phyloP scores from a whole-genome alignment of 1,140 invertebrate genomes.

The Bradynema listronoti region DNA sequence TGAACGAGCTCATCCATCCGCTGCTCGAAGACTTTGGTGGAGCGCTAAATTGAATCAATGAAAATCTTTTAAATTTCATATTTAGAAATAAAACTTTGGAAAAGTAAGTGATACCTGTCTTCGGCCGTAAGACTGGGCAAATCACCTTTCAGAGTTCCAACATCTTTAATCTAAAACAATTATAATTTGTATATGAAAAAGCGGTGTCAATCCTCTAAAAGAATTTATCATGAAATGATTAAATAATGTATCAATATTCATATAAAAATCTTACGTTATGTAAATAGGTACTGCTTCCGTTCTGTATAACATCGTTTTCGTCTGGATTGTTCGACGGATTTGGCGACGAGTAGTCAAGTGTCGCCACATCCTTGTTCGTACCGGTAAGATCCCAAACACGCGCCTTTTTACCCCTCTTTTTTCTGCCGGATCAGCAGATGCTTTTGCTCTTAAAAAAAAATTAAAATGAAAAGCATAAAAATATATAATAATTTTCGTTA shows the following conservation, averaged over 20 bases:
- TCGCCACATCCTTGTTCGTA: constrained; percentile 69
- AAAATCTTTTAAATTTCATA: neutral
- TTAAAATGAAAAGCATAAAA: too few relatives aligned
- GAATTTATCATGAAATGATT: too few relatives aligned
- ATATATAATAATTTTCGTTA: too few relatives aligned
- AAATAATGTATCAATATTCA: too few relatives aligned
- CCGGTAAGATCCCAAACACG: constrained; percentile 81
- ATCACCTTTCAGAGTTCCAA: constrained; percentile 47
- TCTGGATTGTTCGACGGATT: neutral
- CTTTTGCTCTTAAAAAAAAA: constrained; percentile 7
- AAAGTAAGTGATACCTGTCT: constrained; percentile 5
- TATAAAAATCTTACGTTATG: constrained; percentile 47
- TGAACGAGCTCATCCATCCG: constrained; percentile 53
- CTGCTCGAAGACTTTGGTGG: neutral
- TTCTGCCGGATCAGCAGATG: constrained; percentile 20
- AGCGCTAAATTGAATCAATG: neutral
- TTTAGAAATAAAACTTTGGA: neutral
- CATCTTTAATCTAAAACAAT: constrained; percentile 37
- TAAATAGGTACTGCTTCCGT: constrained; percentile 10
- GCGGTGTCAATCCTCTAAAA: too few relatives aligned
- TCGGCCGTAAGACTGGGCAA: constrained; percentile 41
- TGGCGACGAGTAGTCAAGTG: constrained; percentile 70
- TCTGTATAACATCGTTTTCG: neutral
- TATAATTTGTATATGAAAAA: too few relatives aligned
- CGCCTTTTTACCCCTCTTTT: constrained; percentile 73